Base-by-base conservation (phyloP, 2,797 vertebrate species). In the Hirundo rustica region DNA sequence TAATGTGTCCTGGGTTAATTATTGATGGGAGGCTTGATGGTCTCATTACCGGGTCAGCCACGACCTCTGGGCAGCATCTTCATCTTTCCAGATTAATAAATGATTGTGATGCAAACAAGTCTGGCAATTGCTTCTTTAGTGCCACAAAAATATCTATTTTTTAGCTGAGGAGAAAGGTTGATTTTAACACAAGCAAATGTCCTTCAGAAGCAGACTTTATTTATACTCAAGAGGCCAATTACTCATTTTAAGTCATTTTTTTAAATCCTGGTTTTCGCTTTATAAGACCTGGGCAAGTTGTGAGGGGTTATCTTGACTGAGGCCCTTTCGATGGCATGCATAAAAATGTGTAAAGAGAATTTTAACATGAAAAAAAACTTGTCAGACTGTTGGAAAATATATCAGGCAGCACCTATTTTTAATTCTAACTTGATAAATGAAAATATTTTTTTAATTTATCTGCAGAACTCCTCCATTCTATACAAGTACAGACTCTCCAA, bases 221-320 rank as follows among this genome's bases (percentile, higher is more conserved):
- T 94, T 97, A 89, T 96, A 89, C 97, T 94, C 96, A 53, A 78
- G 96, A 91, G 97, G 89, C 93, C 93, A 98, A 97, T 97, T 97
- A 97, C 53, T 96, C 80, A 76, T 93, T 95, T 65, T 85, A 16
- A 87, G 85, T 61, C 67, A 29, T 86, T 57, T 94, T 92, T 91
- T 47, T 15, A 79, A 93, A 93, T 80, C 51, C 42, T 81, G 47
- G 44, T 73, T 92, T 94, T 75, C 96, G 77, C 85, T 96, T 95
- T 71, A 5, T 47, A 76, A 78, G 92, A 80, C 44, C 36, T 2
- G 50, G 76, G 66, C 40, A 57, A 91, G 88, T 88, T 79, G 94
- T 85, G 60, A 93, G 72, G 21, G 54, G 13, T 86, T 88, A 15
- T 70, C 36, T 66, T 67, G 36, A 44, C 74, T 26, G 29, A 67